These are phyloP conservation scores for Vidua macroura DNA, from an alignment of 2,113 vertebrate species.

Conservation along the genomic window DNA sequence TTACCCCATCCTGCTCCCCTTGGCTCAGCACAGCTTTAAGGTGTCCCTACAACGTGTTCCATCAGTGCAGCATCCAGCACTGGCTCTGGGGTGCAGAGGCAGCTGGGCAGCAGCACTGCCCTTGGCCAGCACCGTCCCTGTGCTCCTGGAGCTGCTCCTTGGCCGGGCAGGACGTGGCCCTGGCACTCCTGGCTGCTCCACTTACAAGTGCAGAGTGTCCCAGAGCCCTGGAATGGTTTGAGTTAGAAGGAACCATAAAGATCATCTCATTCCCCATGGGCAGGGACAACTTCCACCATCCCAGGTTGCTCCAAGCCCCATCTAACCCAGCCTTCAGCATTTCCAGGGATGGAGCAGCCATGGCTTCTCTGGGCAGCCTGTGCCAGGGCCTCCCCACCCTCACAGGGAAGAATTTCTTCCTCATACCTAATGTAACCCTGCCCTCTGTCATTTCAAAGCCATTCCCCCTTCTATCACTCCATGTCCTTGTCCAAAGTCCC, in stretches of 20 bases:
- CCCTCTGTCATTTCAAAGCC: background rate
- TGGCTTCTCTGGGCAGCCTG: background rate
- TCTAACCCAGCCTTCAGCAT: background rate
- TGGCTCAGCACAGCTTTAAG: background rate
- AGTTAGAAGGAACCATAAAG: background rate
- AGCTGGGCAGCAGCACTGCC: background rate
- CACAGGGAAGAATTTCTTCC: background rate
- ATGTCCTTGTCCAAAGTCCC: background rate
- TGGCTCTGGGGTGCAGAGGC: background rate
- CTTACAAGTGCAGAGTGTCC: background rate
- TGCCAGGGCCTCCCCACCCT: background rate
- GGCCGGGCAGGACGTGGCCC: fast-evolving
- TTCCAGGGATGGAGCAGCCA: background rate
- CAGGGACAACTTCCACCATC: background rate
- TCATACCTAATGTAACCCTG: background rate
- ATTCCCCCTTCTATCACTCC: background rate
- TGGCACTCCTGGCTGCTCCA: fast-evolving
- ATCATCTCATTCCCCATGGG: background rate
- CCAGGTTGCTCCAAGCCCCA: fast-evolving
- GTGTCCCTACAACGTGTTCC: background rate
- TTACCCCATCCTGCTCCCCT: background rate
- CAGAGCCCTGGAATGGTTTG: background rate
- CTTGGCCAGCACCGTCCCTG: fast-evolving
- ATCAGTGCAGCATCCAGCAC: background rate
- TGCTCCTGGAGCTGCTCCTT: background rate